Evolutionary conservation across 1,140 invertebrate species (phyloP).

Genomic region (Babylonia areolata): DNA sequence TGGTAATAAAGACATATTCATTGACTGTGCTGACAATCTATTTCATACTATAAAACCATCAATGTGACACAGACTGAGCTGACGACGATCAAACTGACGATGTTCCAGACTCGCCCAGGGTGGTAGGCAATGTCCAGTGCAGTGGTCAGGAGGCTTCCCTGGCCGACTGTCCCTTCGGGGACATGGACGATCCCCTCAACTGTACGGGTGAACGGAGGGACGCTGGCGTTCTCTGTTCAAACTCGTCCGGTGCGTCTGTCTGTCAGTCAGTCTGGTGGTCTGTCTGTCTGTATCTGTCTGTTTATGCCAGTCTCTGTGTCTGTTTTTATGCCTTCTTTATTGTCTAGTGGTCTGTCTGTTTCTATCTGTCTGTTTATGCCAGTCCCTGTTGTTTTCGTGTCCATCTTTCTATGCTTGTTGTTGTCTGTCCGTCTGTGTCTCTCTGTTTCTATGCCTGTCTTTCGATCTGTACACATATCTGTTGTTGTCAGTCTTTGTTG

Average conservation of each 20-base stretch:
- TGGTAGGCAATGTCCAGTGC: conserved; percentile 49
- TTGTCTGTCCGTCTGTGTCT: too few species aligned
- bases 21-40: too few species aligned
- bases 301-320: not conserved
- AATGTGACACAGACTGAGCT: not conserved
- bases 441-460: too few species aligned
- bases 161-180: conserved; percentile 43
- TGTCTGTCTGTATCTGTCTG: not conserved
- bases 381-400: too few species aligned
- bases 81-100: not conserved
- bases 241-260: not conserved
- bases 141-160: conserved; percentile 46
- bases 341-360: too few species aligned
- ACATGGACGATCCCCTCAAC: conserved; percentile 44
- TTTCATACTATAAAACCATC: not conserved
- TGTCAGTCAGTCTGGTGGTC: not conserved
- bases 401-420: too few species aligned
- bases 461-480: too few species aligned
- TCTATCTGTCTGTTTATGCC: too few species aligned
- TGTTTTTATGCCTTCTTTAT: too few species aligned
- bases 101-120: conserved; percentile 40
- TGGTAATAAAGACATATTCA: too few species aligned
- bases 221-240: conserved; percentile 54
- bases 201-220: not conserved
- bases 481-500: too few species aligned